Conservation (phyloP, 2,113 vertebrate genomes). For the Vireo altiloquus region DNA sequence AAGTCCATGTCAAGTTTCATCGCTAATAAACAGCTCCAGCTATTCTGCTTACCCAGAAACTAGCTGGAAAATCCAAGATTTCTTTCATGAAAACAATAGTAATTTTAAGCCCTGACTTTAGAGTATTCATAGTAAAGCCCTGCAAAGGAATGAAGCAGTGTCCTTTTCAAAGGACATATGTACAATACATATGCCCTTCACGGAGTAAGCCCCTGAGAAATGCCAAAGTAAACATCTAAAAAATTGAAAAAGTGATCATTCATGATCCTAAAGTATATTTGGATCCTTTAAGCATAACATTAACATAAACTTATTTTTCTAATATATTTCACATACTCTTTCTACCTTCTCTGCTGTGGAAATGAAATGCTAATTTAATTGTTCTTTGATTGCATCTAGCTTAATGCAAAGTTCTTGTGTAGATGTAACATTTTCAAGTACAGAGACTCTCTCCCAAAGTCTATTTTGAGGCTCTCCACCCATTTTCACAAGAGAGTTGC, state of each 20-base stretch:
- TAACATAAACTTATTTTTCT: background rate
- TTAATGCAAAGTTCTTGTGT: slow-evolving; percentile 76
- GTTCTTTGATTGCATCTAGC: slow-evolving; percentile 75
- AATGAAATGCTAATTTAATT: slow-evolving; percentile 66
- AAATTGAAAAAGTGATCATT: background rate
- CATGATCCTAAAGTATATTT: background rate
- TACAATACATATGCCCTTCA: background rate
- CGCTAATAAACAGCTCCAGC: background rate
- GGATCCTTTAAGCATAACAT: background rate
- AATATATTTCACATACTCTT: slow-evolving; percentile 47
- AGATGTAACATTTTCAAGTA: slow-evolving; percentile 72
- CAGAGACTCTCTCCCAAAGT: slow-evolving; percentile 57
- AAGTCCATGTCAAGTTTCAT: background rate
- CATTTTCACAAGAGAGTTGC: slow-evolving; percentile 68
- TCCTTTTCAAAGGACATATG: background rate
- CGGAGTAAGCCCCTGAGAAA: background rate
- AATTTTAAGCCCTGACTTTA: background rate
- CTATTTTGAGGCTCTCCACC: slow-evolving; percentile 71
- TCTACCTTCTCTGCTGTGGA: slow-evolving; percentile 69
- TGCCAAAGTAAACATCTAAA: background rate
- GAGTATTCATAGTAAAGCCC: background rate
- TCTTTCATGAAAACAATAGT: background rate
- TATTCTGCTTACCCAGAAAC: background rate
- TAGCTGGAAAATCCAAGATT: background rate
- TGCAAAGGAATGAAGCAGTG: background rate